phyloP scores from a whole-genome alignment of 2,113 vertebrate species.

The Anthoscopus minutus region DNA sequence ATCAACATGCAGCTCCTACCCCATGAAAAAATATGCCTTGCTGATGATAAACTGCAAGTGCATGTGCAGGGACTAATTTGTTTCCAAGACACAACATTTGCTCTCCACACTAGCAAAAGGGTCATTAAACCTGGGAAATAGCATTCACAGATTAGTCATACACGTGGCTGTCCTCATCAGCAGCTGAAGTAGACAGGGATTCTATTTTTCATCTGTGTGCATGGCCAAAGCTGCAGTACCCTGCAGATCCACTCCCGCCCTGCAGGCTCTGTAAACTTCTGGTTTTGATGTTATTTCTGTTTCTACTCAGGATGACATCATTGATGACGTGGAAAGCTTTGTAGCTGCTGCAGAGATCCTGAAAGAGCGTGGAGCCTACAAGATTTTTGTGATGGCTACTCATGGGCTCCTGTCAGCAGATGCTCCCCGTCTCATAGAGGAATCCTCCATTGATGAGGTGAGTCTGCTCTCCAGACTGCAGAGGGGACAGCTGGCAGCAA shows the following conservation, averaged over 20 bases:
- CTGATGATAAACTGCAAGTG: not conserved
- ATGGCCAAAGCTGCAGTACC: not conserved
- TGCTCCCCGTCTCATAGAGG: constrained; percentile 92
- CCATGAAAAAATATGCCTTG: not conserved
- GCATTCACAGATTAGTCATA: not conserved
- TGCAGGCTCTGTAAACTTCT: not conserved
- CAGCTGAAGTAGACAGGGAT: not conserved
- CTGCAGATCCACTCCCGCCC: not conserved
- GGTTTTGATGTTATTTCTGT: not conserved
- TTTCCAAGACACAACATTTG: not conserved
- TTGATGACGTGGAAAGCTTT: constrained; percentile 95
- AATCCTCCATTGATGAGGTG: constrained; percentile 93
- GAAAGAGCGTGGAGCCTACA: constrained; percentile 96
- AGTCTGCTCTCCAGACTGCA: not conserved
- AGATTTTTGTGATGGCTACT: constrained; percentile 98
- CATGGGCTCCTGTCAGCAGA: constrained; percentile 94
- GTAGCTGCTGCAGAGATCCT: constrained; percentile 96
- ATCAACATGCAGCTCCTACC: not conserved
- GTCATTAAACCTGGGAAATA: not conserved
- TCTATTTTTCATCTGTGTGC: not conserved
- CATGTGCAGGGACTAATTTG: not conserved
- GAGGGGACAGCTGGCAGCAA: not conserved
- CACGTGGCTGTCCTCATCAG: not conserved
- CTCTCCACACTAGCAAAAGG: not conserved
- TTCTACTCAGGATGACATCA: constrained; percentile 89